Evolutionary conservation across 2,888 invertebrate species (phyloP).

Genomic region (Anoncus sp.): DNA sequence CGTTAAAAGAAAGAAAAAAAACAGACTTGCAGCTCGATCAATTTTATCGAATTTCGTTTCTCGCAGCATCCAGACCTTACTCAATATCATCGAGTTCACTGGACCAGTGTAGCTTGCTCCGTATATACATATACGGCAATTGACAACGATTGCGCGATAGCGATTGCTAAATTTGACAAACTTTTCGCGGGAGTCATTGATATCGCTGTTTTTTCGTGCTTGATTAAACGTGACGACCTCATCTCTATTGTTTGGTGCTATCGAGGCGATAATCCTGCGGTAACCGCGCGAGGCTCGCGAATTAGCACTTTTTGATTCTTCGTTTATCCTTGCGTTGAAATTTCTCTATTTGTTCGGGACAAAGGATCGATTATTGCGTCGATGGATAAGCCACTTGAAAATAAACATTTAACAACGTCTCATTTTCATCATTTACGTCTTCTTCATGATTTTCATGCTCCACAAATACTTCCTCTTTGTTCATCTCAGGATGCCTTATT

Average conservation of each 20-base stretch:
- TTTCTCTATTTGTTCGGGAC: constrained; percentile 42
- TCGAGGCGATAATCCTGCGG: constrained; percentile 30
- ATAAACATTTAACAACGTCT: no score
- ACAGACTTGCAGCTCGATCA: background rate
- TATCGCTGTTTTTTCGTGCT: constrained; percentile 59
- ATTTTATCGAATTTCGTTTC: constrained; percentile 11
- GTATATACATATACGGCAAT: constrained; percentile 6
- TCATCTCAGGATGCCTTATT: no score
- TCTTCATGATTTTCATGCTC: no score
- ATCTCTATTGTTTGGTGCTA: constrained; percentile 12
- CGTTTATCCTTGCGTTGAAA: constrained; percentile 43
- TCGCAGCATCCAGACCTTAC: constrained; percentile 9
- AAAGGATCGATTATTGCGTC: constrained; percentile 13
- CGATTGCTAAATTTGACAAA: constrained; percentile 31
- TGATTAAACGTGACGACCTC: constrained; percentile 63
- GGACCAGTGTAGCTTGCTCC: background rate
- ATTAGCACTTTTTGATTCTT: constrained; percentile 12
- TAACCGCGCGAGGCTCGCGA: constrained; percentile 34
- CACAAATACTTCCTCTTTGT: no score
- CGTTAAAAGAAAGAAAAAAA: no score
- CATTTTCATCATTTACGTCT: no score
- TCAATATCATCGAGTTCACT: constrained; percentile 13
- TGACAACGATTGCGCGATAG: constrained; percentile 14
- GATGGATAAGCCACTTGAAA: background rate
- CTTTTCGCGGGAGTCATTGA: constrained; percentile 31